Percentiles rank a stretch among this genome's conserved stretches.
phyloP scores from a whole-genome alignment of 2,113 vertebrate genomes.

The Suricata suricatta region DNA sequence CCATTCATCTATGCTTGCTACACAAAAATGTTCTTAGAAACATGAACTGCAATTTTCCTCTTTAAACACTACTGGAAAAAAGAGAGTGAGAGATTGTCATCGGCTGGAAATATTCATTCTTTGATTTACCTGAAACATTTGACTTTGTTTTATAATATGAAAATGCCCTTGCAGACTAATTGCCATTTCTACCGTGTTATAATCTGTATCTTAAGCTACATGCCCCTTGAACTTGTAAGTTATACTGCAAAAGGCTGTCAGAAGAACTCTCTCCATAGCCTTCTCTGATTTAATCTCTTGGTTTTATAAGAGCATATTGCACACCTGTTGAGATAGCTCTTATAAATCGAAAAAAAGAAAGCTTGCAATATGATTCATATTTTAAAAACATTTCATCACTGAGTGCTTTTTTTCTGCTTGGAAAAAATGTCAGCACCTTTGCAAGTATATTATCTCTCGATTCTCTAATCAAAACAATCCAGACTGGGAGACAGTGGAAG shows the following conservation, averaged over 20 bases:
- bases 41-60: background rate
- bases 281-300: slow-evolving; percentile 30
- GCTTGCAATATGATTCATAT: background rate
- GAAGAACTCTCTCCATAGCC: slow-evolving; percentile 22
- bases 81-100: background rate
- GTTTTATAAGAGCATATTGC: background rate
- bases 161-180: background rate
- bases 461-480: slow-evolving; percentile 44
- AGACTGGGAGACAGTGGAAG: background rate
- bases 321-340: slow-evolving; percentile 45
- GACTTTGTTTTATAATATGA: background rate
- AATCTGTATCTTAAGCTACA: background rate
- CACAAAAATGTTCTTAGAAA: background rate
- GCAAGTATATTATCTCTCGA: background rate
- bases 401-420: background rate
- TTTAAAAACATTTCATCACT: slow-evolving; percentile 48
- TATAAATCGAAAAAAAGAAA: slow-evolving; percentile 53
- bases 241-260: slow-evolving; percentile 20
- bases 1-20: background rate
- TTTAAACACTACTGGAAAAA: background rate
- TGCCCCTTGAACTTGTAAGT: slow-evolving; percentile 14
- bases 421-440: slow-evolving; percentile 51
- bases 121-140: background rate
- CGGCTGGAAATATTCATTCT: background rate
- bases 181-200: background rate